Conservation (phyloP, 2,888 invertebrate genomes). For the Gisinianus flammeolus region DNA sequence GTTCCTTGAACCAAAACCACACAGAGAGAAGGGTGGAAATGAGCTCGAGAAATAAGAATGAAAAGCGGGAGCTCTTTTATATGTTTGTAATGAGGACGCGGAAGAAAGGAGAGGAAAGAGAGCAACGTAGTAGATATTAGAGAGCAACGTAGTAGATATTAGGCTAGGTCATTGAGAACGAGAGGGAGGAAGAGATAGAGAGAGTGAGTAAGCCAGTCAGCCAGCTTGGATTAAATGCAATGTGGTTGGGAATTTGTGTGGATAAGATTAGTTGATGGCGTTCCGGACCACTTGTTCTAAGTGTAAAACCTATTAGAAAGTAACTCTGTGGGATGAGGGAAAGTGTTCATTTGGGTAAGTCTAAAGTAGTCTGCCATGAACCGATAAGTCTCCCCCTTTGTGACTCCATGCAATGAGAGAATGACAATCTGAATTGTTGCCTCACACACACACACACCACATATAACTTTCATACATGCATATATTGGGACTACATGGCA, state of each 20-base stretch:
- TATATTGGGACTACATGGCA: too few relatives aligned
- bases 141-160: constrained; percentile 13
- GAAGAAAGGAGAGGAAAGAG: background rate
- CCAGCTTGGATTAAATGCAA: background rate
- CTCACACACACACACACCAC: background rate
- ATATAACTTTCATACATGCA: too few relatives aligned
- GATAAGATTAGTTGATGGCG: constrained; percentile 23
- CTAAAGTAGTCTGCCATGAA: constrained; percentile 11
- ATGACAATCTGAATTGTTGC: constrained; percentile 23
- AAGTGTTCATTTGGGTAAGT: constrained; percentile 26
- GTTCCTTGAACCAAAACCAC: too few relatives aligned
- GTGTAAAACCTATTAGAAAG: constrained; percentile 11
- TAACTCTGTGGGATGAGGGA: constrained; percentile 1
- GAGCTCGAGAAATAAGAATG: too few relatives aligned
- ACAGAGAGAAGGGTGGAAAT: too few relatives aligned
- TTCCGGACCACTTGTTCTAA: constrained; percentile 24
- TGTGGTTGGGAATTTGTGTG: constrained; percentile 11
- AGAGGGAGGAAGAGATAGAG: too few relatives aligned
- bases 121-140: too few relatives aligned
- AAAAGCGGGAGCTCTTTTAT: too few relatives aligned
- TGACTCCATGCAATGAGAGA: background rate
- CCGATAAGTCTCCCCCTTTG: constrained; percentile 10
- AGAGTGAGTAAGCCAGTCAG: too few relatives aligned
- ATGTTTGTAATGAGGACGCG: too few relatives aligned
- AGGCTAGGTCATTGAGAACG: constrained; percentile 25